phyloP scores from a whole-genome alignment of 1,140 invertebrate species.

The Calosoma granatense region DNA sequence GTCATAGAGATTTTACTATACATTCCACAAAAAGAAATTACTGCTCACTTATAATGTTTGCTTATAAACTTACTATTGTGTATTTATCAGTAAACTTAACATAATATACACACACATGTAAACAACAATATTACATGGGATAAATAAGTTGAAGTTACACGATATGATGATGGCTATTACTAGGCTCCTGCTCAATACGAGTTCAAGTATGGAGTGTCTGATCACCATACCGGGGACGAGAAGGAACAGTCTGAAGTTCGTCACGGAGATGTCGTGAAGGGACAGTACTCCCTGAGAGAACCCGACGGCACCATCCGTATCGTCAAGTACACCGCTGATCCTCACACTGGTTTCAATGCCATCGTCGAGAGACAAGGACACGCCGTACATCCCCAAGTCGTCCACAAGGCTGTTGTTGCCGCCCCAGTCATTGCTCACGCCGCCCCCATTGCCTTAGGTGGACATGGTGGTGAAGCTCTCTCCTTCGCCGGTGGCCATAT shows the following conservation, averaged over 20 bases:
- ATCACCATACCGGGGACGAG: slow-evolving; percentile 40
- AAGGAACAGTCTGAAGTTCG: slow-evolving; percentile 41
- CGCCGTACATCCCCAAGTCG: background rate
- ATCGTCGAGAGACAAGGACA: slow-evolving; percentile 40
- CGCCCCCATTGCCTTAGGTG: background rate
- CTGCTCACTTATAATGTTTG: too few relatives aligned
- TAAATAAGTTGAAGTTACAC: too few relatives aligned
- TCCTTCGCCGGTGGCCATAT: background rate
- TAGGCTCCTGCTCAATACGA: slow-evolving; percentile 37
- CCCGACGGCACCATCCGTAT: slow-evolving; percentile 46
- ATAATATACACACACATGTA: too few relatives aligned
- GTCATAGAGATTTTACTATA: too few relatives aligned
- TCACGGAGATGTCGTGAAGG: slow-evolving; percentile 35
- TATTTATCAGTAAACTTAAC: too few relatives aligned
- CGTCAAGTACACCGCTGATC: slow-evolving; percentile 35
- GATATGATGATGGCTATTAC: too few relatives aligned
- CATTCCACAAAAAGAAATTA: too few relatives aligned
- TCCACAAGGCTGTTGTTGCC: background rate
- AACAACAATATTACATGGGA: too few relatives aligned
- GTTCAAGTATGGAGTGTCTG: slow-evolving; percentile 41
- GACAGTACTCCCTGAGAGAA: slow-evolving; percentile 40
- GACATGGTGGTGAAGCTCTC: background rate
- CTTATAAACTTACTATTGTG: too few relatives aligned
- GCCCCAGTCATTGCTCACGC: background rate
- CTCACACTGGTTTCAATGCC: slow-evolving; percentile 37